Conservation (phyloP, 2,113 vertebrate genomes). For the Odobenus rosmarus region DNA sequence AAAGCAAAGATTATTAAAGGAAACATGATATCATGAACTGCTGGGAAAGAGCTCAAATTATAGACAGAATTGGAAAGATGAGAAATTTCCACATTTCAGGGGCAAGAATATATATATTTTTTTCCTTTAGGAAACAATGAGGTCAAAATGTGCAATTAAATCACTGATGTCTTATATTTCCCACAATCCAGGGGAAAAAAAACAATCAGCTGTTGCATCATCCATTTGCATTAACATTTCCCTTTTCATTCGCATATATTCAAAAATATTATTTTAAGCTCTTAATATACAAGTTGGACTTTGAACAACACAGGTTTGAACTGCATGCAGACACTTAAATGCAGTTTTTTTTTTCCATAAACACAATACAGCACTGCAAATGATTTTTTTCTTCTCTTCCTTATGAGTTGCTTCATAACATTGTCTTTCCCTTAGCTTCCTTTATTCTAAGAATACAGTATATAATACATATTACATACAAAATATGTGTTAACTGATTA, state of each 20-base stretch:
- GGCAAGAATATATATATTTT: neutral
- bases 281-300: neutral
- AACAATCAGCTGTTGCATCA: neutral
- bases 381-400: neutral
- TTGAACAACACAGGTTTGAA: neutral
- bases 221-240: neutral
- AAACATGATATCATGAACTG: neutral
- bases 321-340: neutral
- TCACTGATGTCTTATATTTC: slow-evolving; percentile 47
- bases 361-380: neutral
- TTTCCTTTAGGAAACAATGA: slow-evolving; percentile 49
- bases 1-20: slow-evolving; percentile 63
- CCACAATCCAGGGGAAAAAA: neutral
- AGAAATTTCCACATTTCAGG: slow-evolving; percentile 37
- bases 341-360: neutral
- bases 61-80: neutral
- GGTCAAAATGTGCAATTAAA: slow-evolving; percentile 55
- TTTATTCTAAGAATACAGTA: neutral
- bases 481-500: neutral
- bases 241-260: neutral
- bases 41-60: slow-evolving; percentile 14
- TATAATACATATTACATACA: neutral
- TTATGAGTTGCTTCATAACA: neutral
- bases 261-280: neutral
- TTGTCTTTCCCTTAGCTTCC: neutral